These are phyloP conservation scores for Chouioia cunea DNA, from an alignment of 2,888 invertebrate species.

Conservation along the genomic window DNA sequence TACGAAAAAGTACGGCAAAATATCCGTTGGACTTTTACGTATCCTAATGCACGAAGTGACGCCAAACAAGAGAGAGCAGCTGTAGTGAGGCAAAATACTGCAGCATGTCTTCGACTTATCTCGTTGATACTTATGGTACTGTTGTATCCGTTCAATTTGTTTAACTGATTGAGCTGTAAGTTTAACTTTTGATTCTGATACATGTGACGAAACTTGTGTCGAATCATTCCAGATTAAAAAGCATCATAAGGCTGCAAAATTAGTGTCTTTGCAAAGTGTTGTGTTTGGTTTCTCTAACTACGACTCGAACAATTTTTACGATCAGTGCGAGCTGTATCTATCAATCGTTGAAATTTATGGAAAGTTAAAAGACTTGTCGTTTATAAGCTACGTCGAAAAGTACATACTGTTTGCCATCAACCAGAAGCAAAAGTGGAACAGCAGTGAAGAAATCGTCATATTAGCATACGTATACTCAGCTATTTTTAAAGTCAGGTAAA, in stretches of 20 bases:
- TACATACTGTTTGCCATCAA: conserved; percentile 54
- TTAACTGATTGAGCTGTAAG: too few species aligned
- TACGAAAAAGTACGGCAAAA: conserved; percentile 42
- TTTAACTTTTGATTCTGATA: too few species aligned
- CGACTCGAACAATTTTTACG: conserved; percentile 55
- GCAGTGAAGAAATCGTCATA: conserved; percentile 69
- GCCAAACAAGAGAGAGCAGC: not conserved
- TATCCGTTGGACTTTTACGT: conserved; percentile 32
- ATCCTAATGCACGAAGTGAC: not conserved
- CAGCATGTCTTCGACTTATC: conserved; percentile 49
- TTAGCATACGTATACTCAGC: conserved; percentile 69
- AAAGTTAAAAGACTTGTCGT: conserved; percentile 65
- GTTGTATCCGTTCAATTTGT: not conserved
- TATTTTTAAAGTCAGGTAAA: conserved; percentile 63
- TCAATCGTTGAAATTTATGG: conserved; percentile 70
- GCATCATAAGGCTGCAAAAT: conserved; percentile 55
- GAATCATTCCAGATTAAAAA: conserved; percentile 45
- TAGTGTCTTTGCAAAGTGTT: conserved; percentile 54
- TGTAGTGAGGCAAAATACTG: conserved; percentile 42
- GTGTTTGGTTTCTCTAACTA: conserved; percentile 48
- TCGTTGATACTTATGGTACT: conserved; percentile 51
- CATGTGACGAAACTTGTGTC: not conserved
- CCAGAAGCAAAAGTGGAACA: conserved; percentile 60
- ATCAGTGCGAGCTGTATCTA: conserved; percentile 68
- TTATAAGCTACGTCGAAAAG: conserved; percentile 66